Evolutionary conservation across 2,797 vertebrate genomes (phyloP).

Genomic region (Esox masquinongy): DNA sequence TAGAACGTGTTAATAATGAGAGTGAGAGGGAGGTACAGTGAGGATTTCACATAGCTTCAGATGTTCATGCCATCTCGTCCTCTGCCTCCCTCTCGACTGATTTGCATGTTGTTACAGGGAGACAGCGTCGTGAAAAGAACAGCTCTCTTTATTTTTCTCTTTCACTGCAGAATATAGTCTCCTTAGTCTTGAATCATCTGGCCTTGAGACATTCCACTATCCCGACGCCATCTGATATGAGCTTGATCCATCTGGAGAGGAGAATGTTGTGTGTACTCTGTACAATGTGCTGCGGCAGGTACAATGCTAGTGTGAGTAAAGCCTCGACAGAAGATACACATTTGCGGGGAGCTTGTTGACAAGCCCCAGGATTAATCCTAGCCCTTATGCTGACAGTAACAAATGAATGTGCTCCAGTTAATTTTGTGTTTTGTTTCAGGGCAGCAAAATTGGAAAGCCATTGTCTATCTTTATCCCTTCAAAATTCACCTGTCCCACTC

Average conservation of each 20-base stretch:
- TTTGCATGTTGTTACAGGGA: not conserved
- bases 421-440: not conserved
- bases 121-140: not conserved
- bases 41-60: slow-evolving; percentile 50
- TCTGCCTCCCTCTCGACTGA: not conserved
- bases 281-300: slow-evolving; percentile 28
- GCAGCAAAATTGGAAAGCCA: not conserved
- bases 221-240: not conserved
- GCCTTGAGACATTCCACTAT: slow-evolving; percentile 16
- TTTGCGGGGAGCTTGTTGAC: not conserved
- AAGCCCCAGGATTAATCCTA: not conserved
- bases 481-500: not conserved
- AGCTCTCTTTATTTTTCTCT: not conserved
- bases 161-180: not conserved
- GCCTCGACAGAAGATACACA: slow-evolving; percentile 28
- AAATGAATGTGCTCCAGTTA: not conserved
- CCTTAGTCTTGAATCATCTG: slow-evolving; percentile 18
- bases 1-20: slow-evolving; percentile 57
- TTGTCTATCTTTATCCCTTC: not conserved
- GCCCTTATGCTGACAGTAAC: not conserved
- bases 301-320: slow-evolving; percentile 20
- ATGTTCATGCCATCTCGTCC: slow-evolving; percentile 55
- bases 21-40: slow-evolving; percentile 51
- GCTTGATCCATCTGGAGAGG: slow-evolving; percentile 6
- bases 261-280: slow-evolving; percentile 2